Evolutionary conservation across 2,888 invertebrate genomes (phyloP).

Genomic region (Machimus rusticus): DNA sequence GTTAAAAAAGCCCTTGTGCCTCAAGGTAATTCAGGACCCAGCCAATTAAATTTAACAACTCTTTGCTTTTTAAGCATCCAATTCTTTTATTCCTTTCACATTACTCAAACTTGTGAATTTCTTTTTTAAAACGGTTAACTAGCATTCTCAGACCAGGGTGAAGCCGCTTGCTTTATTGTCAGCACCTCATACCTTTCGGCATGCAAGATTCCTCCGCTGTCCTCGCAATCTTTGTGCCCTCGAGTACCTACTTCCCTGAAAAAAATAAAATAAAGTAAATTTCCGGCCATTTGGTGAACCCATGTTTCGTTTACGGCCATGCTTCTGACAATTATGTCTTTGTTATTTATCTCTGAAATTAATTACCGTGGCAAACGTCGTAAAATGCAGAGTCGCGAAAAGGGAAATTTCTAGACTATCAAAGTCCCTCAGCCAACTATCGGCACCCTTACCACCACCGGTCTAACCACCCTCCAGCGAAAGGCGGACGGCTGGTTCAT

Average conservation of each 20-base stretch:
- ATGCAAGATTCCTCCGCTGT: not conserved
- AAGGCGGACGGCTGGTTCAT: not conserved
- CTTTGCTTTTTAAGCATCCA: not conserved
- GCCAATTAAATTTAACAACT: not conserved
- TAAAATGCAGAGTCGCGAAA: conserved; percentile 45
- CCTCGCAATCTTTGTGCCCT: not conserved
- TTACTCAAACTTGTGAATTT: not conserved
- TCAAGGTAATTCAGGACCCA: not conserved
- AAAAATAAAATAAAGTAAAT: not conserved
- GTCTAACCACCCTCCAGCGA: not conserved
- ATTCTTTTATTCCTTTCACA: not conserved
- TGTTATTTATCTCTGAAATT: conserved; percentile 45
- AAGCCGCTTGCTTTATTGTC: not conserved
- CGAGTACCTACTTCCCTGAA: not conserved
- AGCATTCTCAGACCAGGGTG: not conserved
- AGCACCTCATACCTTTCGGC: not conserved
- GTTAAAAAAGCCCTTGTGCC: not conserved
- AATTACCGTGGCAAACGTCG: conserved; percentile 46
- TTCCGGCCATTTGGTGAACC: conserved; percentile 33
- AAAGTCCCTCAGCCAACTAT: conserved; percentile 7
- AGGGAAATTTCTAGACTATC: not conserved
- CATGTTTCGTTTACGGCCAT: conserved; percentile 28
- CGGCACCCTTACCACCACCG: not conserved
- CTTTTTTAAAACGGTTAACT: not conserved
- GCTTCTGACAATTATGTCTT: conserved; percentile 45